Evolutionary conservation across 2,797 vertebrate genomes (phyloP).

Genomic region (Pseudochirops cupreus): DNA sequence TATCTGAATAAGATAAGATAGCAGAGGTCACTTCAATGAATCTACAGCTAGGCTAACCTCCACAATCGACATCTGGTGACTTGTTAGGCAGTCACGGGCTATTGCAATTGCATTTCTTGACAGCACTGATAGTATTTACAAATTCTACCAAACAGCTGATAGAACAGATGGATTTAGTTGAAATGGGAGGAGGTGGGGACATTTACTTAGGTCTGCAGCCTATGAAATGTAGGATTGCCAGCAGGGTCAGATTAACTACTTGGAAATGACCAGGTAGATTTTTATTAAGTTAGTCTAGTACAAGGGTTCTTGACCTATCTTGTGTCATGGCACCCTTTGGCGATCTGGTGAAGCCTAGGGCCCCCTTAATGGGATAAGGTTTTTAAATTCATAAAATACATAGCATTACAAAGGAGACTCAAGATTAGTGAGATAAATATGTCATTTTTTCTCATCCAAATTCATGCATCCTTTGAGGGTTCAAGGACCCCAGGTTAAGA

Average conservation of each 20-base stretch:
- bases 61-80: neutral
- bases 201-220: neutral
- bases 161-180: conserved; percentile 5
- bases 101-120: neutral
- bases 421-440: neutral
- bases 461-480: neutral
- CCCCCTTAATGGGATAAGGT: neutral
- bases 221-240: neutral
- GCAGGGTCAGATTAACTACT: neutral
- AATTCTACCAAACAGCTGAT: neutral
- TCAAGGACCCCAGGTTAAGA: neutral
- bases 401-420: neutral
- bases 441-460: neutral
- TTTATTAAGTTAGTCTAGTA: neutral
- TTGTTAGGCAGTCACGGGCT: neutral
- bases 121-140: neutral
- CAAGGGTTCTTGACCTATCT: neutral
- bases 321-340: neutral
- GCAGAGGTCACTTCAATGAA: neutral
- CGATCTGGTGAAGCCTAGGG: neutral
- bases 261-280: neutral
- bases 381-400: neutral
- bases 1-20: neutral
- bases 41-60: neutral
- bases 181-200: neutral